Base-by-base conservation (phyloP, 1,140 invertebrate genomes). In the Galendromus occidentalis region DNA sequence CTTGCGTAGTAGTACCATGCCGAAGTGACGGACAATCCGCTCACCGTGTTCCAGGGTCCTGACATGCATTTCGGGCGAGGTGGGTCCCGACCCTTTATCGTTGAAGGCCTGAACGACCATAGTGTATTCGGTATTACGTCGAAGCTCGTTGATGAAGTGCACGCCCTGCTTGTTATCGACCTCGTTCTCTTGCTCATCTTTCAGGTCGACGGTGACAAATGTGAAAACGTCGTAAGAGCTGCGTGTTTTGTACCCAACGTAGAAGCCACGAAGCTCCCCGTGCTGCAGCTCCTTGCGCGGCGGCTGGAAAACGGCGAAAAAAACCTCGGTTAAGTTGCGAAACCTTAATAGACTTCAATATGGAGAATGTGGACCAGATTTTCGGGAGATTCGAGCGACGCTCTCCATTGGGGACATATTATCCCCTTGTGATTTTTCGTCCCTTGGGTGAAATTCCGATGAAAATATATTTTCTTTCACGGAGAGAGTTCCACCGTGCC, bases 31-130 rank as follows among this genome's bases (percentile, higher is more conserved):
- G 4, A 9, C 9, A 39, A 39, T 39, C 9, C 33, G 33, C 51
- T 18, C 33, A 59, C 51, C 51, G 22, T 59, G 51, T 33, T 59
- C 51, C 4, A 59, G 51, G 51, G 51, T 59, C 12, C 51, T 25
- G 22, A 59, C 51, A 22, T 59, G 51, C 51, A 59, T 59, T 22
- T 59, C 51, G 14, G 51, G 51, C 51, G 51, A 18, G 22, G 51
- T 33, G 0, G 91, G 91, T 41, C 91, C 91, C 0, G 86, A 84
- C 12, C 91, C 91, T 71, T 91, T 85, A 76, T 88, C 87, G 76
- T 96, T 97, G 73, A 91, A 94, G 0, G 90, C 90, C 78, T 93
- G 90, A 18, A 94, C 88, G 7, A 94, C 88, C 0, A 95, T 86
- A 5, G 87, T 85, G 76, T 96, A 97, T 75, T 93, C 87, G 0